Evolutionary conservation across 1,140 invertebrate genomes (phyloP), one percentile per base, ranked within the genome.

Genomic region (Cotesia typhae): DNA sequence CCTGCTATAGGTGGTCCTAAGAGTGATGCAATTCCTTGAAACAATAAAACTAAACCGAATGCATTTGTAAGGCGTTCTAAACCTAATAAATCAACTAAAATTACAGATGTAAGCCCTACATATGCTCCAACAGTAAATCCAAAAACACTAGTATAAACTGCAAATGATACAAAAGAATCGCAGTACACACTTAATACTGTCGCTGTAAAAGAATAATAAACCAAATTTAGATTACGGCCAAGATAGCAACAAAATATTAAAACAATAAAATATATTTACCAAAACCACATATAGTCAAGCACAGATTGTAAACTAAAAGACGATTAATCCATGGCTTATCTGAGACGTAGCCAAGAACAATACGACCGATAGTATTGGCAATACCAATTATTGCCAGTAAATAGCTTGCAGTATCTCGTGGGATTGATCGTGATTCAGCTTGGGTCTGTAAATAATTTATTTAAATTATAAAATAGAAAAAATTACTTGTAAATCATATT

Each of bases 51-150:
- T 5, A 98, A 86, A n/a, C 96, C 96, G 84, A 98, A 98, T 1
- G 95, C 95, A 83, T 97, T 97, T 0, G 96, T 97, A 41, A 98
- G 87, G 78, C 91, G 93, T 57, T 97, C 94, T 63, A 97, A 84
- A 5, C 96, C 95, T 65, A 97, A 84, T 38, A 97, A 88, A 84
- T 97, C 95, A 2, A 96, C 94, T 61, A 96, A 85, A 66, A 96
- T 94, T 3, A 96, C 95, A 5, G 95, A 96, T 4, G 96, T 98
- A 12, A 98, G 88, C 4, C 95, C 95, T 4, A 98, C 96, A 82
- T 97, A 98, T 35, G 95, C 96, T 67, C 96, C 96, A 75, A 95
- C 95, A 1, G 94, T 95, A 74, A 95, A 92, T 36, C 96, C 96
- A 83, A 94, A 98, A 0, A 92, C 87, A 4, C 89, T 88, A n/a